A percentile compares a stretch with the other conserved stretches of the same genome.
These are phyloP conservation scores for Pangasius macronema DNA, from an alignment of 2,797 vertebrate genomes.

Conservation along the genomic window DNA sequence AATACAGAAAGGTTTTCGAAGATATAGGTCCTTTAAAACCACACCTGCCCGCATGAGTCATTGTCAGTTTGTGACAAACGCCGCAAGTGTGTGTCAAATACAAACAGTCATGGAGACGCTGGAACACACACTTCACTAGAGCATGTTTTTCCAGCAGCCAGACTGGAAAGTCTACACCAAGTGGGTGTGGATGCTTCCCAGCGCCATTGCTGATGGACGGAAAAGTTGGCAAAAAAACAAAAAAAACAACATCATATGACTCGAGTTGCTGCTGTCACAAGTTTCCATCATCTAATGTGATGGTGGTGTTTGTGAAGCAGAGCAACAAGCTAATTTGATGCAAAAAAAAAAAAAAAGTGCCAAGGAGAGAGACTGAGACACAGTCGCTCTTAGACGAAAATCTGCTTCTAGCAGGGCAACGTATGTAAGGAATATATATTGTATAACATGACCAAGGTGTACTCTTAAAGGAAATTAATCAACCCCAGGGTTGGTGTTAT, in stretches of 20 bases:
- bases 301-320: neutral
- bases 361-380: neutral
- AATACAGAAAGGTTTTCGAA: neutral
- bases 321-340: neutral
- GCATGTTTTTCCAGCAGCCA: neutral
- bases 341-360: neutral
- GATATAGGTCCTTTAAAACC: neutral
- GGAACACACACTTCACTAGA: neutral
- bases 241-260: neutral
- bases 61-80: neutral
- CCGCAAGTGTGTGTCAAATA: conserved; percentile 4
- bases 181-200: neutral
- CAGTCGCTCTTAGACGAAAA: neutral
- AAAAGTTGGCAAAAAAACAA: neutral
- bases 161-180: conserved; percentile 1
- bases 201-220: neutral
- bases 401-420: neutral
- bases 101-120: neutral
- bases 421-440: neutral
- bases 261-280: neutral
- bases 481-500: neutral
- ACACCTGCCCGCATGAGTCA: neutral
- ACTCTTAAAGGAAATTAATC: neutral
- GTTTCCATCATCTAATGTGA: neutral
- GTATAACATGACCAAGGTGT: neutral